Conservation (phyloP, 2,888 invertebrate genomes). For the Amblyjoppa proteus region DNA sequence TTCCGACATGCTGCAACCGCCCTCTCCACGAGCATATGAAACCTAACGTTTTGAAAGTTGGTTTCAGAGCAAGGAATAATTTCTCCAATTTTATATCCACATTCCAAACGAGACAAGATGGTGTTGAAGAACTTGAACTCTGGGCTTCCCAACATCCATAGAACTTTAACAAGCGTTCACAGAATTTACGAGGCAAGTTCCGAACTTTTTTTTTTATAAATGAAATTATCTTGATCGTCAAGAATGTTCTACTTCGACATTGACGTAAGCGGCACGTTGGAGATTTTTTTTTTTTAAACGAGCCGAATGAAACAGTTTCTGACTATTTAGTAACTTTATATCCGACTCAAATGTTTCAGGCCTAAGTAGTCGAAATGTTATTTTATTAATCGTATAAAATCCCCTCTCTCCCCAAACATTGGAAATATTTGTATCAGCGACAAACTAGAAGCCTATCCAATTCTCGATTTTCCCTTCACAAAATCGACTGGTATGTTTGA, state of each 20-base stretch:
- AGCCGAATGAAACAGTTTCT: neutral
- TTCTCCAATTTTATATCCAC: constrained; percentile 7
- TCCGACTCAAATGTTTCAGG: neutral
- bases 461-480: no score
- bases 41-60: constrained; percentile 18
- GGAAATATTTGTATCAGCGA: no score
- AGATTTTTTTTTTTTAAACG: neutral
- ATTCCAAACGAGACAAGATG: neutral
- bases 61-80: neutral
- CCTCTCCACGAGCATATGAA: neutral
- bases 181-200: neutral
- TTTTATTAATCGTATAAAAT: no score
- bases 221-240: neutral
- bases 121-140: neutral
- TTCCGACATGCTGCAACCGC: constrained; percentile 16
- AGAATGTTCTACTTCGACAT: neutral
- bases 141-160: neutral
- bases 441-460: no score
- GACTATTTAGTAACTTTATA: neutral
- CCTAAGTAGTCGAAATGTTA: neutral
- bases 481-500: no score
- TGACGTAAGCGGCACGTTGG: neutral
- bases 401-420: no score
- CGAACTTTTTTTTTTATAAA: neutral
- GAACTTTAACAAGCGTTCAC: neutral